phyloP scores from a whole-genome alignment of 2,797 vertebrate species.

The Taenioides sp. region DNA sequence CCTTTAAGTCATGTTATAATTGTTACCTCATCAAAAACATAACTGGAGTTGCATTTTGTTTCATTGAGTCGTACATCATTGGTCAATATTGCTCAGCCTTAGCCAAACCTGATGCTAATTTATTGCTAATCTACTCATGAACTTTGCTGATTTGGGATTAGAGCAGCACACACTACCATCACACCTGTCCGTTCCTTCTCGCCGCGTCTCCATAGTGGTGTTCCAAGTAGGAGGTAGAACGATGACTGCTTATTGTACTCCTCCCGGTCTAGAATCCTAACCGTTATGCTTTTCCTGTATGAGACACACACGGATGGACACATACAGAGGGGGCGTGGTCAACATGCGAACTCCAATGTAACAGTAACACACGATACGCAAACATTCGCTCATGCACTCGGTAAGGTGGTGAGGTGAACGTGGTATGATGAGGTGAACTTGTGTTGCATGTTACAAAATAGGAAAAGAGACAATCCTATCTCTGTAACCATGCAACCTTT shows the following conservation, averaged over 20 bases:
- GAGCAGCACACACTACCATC: constrained; percentile 62
- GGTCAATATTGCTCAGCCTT: too few relatives aligned
- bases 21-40: too few relatives aligned
- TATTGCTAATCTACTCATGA: background rate
- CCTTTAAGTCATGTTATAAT: too few relatives aligned
- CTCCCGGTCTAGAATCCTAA: constrained; percentile 98
- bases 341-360: constrained; percentile 66
- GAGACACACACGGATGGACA: constrained; percentile 84
- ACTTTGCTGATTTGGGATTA: constrained; percentile 48
- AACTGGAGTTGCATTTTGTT: too few relatives aligned
- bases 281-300: constrained; percentile 95
- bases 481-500: constrained; percentile 49
- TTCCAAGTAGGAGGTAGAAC: constrained; percentile 95
- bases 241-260: constrained; percentile 98
- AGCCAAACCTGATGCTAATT: background rate
- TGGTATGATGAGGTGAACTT: constrained; percentile 55
- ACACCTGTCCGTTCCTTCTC: constrained; percentile 93
- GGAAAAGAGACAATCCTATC: constrained; percentile 31
- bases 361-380: constrained; percentile 28
- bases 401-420: constrained; percentile 41
- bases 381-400: constrained; percentile 28
- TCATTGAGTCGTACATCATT: too few relatives aligned
- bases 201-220: constrained; percentile 90
- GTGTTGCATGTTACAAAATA: constrained; percentile 60
- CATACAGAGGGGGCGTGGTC: constrained; percentile 70